A percentile compares a stretch with the other conserved stretches of the same genome.
Evolutionary conservation across 2,888 invertebrate genomes (phyloP).

Genomic region (Rotaria sp.): DNA sequence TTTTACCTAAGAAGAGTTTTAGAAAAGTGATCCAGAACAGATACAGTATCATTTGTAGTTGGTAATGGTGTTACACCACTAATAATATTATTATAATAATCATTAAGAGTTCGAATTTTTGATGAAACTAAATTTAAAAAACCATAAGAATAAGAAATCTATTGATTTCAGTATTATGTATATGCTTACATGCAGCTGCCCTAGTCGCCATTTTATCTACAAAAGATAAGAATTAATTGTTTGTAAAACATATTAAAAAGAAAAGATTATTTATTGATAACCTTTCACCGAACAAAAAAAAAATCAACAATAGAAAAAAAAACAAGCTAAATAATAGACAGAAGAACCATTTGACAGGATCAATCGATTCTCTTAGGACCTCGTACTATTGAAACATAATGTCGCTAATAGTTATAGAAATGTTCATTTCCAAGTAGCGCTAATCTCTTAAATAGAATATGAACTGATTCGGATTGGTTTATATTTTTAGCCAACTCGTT

Average conservation of each 20-base stretch:
- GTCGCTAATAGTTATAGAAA: not conserved
- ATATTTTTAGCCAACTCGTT: not conserved
- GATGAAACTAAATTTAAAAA: conserved; percentile 70
- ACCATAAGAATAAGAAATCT: not conserved
- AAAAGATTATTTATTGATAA: not conserved
- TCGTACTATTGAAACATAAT: not conserved
- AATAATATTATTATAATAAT: conserved; percentile 79
- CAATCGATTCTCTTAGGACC: not conserved
- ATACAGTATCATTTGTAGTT: conserved; percentile 87
- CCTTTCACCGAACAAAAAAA: not conserved
- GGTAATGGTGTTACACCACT: conserved; percentile 68
- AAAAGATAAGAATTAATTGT: not conserved
- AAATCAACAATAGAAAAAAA: not conserved
- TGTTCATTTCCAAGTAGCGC: conserved; percentile 4
- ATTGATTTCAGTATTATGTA: not conserved
- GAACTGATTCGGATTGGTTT: not conserved
- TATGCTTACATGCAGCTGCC: conserved; percentile 4
- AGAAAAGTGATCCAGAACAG: conserved; percentile 93
- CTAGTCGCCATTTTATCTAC: conserved; percentile 10
- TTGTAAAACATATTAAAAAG: not conserved
- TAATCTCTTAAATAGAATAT: not conserved
- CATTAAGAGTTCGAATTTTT: conserved; percentile 90
- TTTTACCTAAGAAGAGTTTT: conserved; percentile 82
- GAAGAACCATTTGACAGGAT: not conserved
- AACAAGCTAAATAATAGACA: not conserved